Base-by-base conservation (phyloP, 2,113 vertebrate genomes). In the Tonatia bakeri region DNA sequence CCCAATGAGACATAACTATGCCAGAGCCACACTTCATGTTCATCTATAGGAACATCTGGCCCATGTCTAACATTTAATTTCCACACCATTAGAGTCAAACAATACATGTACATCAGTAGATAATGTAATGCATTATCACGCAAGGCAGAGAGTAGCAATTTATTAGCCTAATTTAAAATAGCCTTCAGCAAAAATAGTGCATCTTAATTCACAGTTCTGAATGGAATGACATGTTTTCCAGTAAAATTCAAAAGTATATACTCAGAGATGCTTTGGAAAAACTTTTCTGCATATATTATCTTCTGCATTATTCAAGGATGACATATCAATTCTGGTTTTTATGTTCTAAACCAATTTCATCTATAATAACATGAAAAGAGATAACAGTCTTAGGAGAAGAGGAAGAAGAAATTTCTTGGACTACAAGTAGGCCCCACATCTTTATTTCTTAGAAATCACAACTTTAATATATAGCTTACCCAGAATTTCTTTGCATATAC, bases 141-240 rank as follows among this genome's bases (percentile, higher is more conserved):
- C 98, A 98, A 98, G 96, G 98, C 98, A 98, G 98, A 99, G 98
- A 98, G 98, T 98, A 98, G 98, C 98, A 98, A 98, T 99, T 98
- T 99, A 99, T 99, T 99, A 99, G 98, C 97, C 98, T 98, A 98
- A 98, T 99, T 99, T 99, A 99, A 99, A 99, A 98, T 98, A 98
- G 98, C 98, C 98, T 98, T 98, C 98, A 99, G 98, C 98, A 97
- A 98, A 98, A 97, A 98, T 96, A 98, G 96, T 97, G 98, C 98
- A 98, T 98, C 98, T 98, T 98, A 98, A 98, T 98, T 98, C 98
- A 96, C 95, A 97, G 94, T 98, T 98, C 97, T 98, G 97, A 98
- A 98, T 98, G 97, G 92, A 98, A 98, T 97, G 97, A 98, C 98
- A 98, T 98, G 96, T 98, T 98, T 98, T 98, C 96, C 95, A 98